Evolutionary conservation across 1,140 invertebrate genomes (phyloP), one percentile per base, ranked within the genome.

Genomic region (Cecropterus lyciades): DNA sequence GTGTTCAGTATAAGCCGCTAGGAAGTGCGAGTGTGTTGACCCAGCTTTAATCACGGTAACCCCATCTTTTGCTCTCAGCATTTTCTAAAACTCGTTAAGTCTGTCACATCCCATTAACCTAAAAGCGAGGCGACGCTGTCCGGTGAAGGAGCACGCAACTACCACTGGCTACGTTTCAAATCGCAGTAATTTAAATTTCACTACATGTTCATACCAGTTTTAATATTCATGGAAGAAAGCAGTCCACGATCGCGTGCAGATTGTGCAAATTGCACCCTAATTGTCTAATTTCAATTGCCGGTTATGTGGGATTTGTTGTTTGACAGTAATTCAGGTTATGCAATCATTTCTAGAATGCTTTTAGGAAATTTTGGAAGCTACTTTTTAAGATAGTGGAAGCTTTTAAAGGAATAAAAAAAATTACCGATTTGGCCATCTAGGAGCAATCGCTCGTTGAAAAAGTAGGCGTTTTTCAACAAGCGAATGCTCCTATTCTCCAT

Each of bases 101-200:
- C 51, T 53, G 51, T 53, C 51, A 53, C 51, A 53, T 53, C 51
- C 51, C 51, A 53, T 53, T 53, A 53, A 53, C 51, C 51, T 53
- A 53, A 53, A 53, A 53, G 51, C 30, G 15, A 53, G 27, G 30
- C 15, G 30, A 10, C 30, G 27, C 30, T 16, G 27, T 40, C 13
- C 16, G 51, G 30, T 13, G 30, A 16, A 37, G 15, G 33, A 53
- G 33, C 51, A 53, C 33, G 40, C 55, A 15, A 46, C 6, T 59
- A 46, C 24, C 24, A 46, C 7, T 6, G 48, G 8, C 10, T 10
- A 27, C 48, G 20, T 48, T 17, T 11, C 2, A 10, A 48, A 17
- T 33, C 16, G 48, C 6, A 27, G 55, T 57, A 17, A 40, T 57
- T 52, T 57, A 46, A 43, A 30, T 14, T 42, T 42, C 17, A 57